phyloP scores from a whole-genome alignment of 2,888 invertebrate genomes.

The Aporophyla lueneburgensis region DNA sequence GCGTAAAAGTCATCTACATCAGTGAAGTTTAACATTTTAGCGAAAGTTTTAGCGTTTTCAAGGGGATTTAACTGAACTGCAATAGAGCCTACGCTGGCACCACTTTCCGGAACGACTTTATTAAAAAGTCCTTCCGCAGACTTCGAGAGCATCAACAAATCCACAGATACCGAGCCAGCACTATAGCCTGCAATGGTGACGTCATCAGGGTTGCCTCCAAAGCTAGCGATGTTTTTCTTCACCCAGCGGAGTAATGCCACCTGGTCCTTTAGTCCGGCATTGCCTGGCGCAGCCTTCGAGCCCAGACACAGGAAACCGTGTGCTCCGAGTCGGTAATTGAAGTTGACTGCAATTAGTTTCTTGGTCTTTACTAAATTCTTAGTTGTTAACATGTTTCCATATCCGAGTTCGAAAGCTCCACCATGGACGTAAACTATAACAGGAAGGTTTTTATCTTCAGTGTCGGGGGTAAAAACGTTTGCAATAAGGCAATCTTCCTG shows the following conservation, averaged over 20 bases:
- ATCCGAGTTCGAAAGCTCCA: slow-evolving; percentile 71
- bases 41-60: slow-evolving; percentile 71
- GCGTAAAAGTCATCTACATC: slow-evolving; percentile 64
- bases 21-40: slow-evolving; percentile 68
- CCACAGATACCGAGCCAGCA: slow-evolving; percentile 72
- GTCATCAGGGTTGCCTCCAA: slow-evolving; percentile 75
- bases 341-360: slow-evolving; percentile 69
- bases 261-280: slow-evolving; percentile 78
- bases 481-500: slow-evolving; percentile 80
- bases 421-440: slow-evolving; percentile 73
- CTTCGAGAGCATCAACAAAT: slow-evolving; percentile 71
- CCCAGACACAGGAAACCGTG: slow-evolving; percentile 73
- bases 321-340: slow-evolving; percentile 73
- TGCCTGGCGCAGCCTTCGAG: slow-evolving; percentile 71
- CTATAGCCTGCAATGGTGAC: slow-evolving; percentile 74
- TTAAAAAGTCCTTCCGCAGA: slow-evolving; percentile 71
- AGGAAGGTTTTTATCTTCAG: slow-evolving; percentile 69
- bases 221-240: slow-evolving; percentile 71
- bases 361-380: slow-evolving; percentile 62
- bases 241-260: slow-evolving; percentile 75
- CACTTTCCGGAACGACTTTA: slow-evolving; percentile 76
- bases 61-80: slow-evolving; percentile 72
- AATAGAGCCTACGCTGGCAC: slow-evolving; percentile 63
- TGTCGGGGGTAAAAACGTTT: slow-evolving; percentile 80
- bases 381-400: slow-evolving; percentile 50